A percentile compares a stretch with the other conserved stretches of the same genome.
Conservation (phyloP, 2,113 vertebrate genomes). For the Plotosus lineatus region DNA sequence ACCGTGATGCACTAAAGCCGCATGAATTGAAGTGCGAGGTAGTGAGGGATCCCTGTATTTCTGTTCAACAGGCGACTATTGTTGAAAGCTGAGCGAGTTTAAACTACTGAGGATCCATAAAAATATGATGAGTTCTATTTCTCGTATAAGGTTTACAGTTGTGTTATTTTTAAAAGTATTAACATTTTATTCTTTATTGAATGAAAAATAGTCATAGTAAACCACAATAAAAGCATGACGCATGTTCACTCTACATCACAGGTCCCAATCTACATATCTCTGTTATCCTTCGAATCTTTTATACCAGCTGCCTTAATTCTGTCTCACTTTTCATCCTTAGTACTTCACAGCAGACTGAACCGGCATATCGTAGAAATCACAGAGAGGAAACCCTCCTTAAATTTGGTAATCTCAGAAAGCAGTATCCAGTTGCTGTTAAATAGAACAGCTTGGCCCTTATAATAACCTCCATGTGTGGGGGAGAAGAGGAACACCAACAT, state of each 20-base stretch:
- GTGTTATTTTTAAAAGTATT: neutral
- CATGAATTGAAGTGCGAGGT: too few relatives aligned
- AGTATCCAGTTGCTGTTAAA: conserved; percentile 59
- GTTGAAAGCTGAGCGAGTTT: neutral
- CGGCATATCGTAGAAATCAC: conserved; percentile 42
- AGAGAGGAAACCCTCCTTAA: conserved; percentile 63
- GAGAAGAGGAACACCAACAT: conserved; percentile 56
- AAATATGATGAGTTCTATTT: neutral
- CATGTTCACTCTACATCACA: neutral
- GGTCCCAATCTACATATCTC: conserved; percentile 20
- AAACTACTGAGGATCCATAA: neutral
- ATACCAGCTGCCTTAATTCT: conserved; percentile 43
- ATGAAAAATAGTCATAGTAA: neutral
- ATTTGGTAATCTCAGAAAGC: conserved; percentile 61
- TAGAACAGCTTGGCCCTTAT: conserved; percentile 49
- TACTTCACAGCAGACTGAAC: conserved; percentile 49
- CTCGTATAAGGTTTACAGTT: neutral
- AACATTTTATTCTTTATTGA: neutral
- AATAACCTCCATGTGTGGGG: conserved; percentile 52
- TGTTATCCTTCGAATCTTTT: conserved; percentile 36
- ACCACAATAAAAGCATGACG: neutral
- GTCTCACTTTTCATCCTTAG: conserved; percentile 53
- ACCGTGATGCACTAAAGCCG: too few relatives aligned
- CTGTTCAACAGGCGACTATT: neutral
- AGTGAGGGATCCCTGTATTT: too few relatives aligned